These are phyloP conservation scores for Pammene aurita DNA, from an alignment of 2,888 invertebrate species.

Conservation along the genomic window DNA sequence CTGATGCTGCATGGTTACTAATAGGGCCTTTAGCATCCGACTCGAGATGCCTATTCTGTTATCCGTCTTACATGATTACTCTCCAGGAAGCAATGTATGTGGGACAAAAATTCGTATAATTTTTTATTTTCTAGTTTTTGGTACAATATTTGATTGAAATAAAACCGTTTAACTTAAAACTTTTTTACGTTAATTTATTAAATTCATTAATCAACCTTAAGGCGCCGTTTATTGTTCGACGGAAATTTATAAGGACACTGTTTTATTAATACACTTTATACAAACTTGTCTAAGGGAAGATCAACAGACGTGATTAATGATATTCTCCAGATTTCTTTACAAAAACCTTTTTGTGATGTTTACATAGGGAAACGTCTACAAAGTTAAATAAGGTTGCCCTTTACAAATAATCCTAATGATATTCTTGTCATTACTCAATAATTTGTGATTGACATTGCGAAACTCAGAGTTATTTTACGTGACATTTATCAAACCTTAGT, in stretches of 20 bases:
- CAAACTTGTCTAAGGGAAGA: slow-evolving; percentile 30
- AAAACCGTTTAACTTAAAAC: no score
- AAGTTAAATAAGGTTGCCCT: slow-evolving; percentile 19
- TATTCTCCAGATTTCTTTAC: slow-evolving; percentile 34
- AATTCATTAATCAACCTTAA: slow-evolving; percentile 39
- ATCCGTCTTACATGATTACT: no score
- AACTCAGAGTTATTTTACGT: neutral
- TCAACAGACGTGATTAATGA: slow-evolving; percentile 40
- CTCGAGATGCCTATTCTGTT: no score
- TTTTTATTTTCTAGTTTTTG: no score
- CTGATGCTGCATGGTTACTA: no score
- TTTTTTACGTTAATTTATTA: no score
- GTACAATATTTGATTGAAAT: no score
- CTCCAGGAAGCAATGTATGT: no score
- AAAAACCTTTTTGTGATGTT: slow-evolving; percentile 26
- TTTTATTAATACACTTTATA: slow-evolving; percentile 40
- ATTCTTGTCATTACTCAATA: neutral
- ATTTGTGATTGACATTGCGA: slow-evolving; percentile 17
- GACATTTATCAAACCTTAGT: no score
- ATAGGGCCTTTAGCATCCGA: no score
- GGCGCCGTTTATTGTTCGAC: slow-evolving; percentile 38
- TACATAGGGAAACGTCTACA: slow-evolving; percentile 28
- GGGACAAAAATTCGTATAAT: no score
- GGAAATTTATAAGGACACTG: slow-evolving; percentile 27
- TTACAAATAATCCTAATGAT: slow-evolving; percentile 2